phyloP scores from a whole-genome alignment of 35 echinoderm and acorn worm genomes.

The Heliocidaris tuberculata region DNA sequence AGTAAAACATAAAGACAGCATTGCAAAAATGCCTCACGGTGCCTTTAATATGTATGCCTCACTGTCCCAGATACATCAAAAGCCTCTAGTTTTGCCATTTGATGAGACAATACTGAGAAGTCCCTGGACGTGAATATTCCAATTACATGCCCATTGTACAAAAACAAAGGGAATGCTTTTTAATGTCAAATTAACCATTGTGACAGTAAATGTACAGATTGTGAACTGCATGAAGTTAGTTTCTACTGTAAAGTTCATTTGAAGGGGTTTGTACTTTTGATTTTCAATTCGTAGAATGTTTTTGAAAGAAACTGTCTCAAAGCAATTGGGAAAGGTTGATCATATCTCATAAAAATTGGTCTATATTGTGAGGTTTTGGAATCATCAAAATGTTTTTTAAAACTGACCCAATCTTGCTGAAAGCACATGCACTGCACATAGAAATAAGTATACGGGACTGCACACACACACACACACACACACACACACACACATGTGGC shows the following conservation, averaged over 20 bases:
- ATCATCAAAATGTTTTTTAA: too few species aligned
- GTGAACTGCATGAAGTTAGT: neutral
- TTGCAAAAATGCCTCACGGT: neutral
- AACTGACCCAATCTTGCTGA: too few species aligned
- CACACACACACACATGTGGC: too few species aligned
- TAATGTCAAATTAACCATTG: neutral
- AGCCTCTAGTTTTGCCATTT: neutral
- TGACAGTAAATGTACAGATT: too few species aligned
- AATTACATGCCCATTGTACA: neutral
- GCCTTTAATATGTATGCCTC: neutral
- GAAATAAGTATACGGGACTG: too few species aligned
- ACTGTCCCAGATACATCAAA: neutral
- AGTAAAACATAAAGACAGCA: neutral
- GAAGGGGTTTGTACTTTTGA: neutral
- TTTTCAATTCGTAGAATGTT: neutral
- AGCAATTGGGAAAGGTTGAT: too few species aligned
- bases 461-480: too few species aligned
- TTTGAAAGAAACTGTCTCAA: too few species aligned
- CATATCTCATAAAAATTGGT: too few species aligned
- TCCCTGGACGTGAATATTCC: neutral
- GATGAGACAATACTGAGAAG: neutral
- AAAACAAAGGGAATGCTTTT: neutral
- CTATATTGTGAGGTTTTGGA: too few species aligned
- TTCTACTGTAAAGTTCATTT: neutral
- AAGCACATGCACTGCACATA: too few species aligned